Conservation (phyloP, 1,140 invertebrate species). For the Euwallacea fornicatus region DNA sequence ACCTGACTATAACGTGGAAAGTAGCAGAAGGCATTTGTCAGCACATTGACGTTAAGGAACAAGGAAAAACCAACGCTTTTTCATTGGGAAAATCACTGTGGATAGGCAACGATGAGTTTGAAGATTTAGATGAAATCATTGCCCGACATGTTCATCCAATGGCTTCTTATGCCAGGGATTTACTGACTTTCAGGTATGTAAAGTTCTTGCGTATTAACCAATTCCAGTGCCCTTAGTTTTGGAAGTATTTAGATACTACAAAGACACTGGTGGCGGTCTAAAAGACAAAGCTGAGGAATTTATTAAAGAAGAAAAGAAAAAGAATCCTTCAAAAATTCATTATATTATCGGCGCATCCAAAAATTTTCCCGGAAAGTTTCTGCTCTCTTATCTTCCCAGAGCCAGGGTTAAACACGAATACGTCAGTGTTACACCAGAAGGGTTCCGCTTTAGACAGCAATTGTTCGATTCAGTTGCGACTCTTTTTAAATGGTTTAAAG, state of each 20-base stretch:
- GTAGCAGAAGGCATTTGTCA: conserved; percentile 92
- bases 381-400: conserved; percentile 91
- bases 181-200: conserved; percentile 70
- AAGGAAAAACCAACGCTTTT: conserved; percentile 96
- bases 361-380: conserved; percentile 92
- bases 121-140: conserved; percentile 99
- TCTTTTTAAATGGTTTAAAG: conserved; percentile 96
- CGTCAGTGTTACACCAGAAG: conserved; percentile 88
- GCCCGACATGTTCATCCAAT: conserved; percentile 95
- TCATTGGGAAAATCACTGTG: conserved; percentile 87
- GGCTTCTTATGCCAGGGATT: conserved; percentile 87
- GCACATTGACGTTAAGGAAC: conserved; percentile 94
- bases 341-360: conserved; percentile 87
- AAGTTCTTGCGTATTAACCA: neutral
- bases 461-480: conserved; percentile 83
- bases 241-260: conserved; percentile 75
- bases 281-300: conserved; percentile 86
- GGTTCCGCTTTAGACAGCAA: conserved; percentile 87
- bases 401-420: conserved; percentile 86
- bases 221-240: neutral
- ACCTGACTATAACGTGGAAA: conserved; percentile 98
- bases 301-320: conserved; percentile 82
- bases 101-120: conserved; percentile 91
- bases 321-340: conserved; percentile 85
- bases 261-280: conserved; percentile 68